Conservation (phyloP, 1,140 invertebrate species). For the Patella vulgata region DNA sequence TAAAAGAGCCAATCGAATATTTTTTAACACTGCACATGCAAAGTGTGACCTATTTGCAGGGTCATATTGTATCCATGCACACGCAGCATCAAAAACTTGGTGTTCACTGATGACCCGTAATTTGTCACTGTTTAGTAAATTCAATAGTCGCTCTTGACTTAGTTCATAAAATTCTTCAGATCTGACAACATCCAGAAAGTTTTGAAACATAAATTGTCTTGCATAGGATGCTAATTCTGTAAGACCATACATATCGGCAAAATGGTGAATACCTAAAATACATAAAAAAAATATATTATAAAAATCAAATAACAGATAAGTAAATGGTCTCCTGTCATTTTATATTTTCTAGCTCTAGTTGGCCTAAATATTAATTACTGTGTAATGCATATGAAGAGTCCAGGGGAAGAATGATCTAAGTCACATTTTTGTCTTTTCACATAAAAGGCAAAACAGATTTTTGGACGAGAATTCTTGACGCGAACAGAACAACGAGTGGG, state of each 20-base stretch:
- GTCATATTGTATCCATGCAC: slow-evolving; percentile 57
- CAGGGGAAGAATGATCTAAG: no score
- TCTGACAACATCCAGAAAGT: slow-evolving; percentile 59
- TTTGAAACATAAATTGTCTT: slow-evolving; percentile 58
- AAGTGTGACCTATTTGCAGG: slow-evolving; percentile 31
- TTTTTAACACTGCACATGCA: slow-evolving; percentile 52
- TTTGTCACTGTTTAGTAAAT: slow-evolving; percentile 56
- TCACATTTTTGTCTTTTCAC: no score
- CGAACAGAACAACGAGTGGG: no score
- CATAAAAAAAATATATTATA: slow-evolving; percentile 12
- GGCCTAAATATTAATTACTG: no score
- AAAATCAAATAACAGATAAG: no score
- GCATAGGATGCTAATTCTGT: slow-evolving; percentile 54
- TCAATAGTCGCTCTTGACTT: slow-evolving; percentile 51
- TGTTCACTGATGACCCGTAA: slow-evolving; percentile 56
- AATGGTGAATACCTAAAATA: slow-evolving; percentile 58
- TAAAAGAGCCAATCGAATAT: slow-evolving; percentile 55
- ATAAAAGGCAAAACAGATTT: no score
- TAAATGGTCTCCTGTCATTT: no score
- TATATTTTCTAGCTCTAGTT: no score
- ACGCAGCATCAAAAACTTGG: slow-evolving; percentile 73
- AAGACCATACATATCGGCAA: slow-evolving; percentile 63
- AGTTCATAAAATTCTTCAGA: slow-evolving; percentile 63
- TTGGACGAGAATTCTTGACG: no score
- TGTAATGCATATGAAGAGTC: no score